phyloP scores from a whole-genome alignment of 1,140 invertebrate genomes.

The Macrobrachium nipponense region DNA sequence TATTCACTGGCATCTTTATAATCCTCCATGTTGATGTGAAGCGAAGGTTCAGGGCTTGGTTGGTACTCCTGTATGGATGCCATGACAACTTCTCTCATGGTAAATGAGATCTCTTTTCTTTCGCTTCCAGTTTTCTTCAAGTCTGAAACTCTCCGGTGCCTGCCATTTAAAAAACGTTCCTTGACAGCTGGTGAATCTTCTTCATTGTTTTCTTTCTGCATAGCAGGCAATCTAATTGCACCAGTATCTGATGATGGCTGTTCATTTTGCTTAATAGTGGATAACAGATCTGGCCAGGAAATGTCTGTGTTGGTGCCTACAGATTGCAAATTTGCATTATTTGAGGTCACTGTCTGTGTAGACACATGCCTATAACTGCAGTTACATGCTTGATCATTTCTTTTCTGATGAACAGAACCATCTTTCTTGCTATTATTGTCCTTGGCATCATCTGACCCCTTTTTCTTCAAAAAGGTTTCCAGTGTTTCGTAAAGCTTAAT shows the following conservation, averaged over 20 bases:
- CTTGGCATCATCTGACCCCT: background rate
- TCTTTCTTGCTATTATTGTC: constrained; percentile 13
- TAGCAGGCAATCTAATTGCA: background rate
- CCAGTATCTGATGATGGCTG: background rate
- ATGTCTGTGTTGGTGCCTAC: constrained; percentile 42
- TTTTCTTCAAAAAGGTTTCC: constrained; percentile 21
- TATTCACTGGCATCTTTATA: background rate
- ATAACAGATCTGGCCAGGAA: constrained; percentile 28
- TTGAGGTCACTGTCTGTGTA: constrained; percentile 16
- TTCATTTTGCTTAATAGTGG: background rate
- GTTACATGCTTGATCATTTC: background rate
- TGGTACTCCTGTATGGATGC: constrained; percentile 12
- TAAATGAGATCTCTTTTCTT: constrained; percentile 15
- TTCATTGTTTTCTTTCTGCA: background rate
- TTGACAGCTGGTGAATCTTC: background rate
- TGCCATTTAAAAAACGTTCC: background rate
- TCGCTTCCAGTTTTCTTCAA: background rate
- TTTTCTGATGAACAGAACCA: background rate
- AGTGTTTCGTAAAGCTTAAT: constrained; percentile 14
- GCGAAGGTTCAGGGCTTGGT: constrained; percentile 14
- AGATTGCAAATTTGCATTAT: background rate
- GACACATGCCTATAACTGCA: background rate
- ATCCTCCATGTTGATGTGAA: constrained; percentile 26
- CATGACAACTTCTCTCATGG: constrained; percentile 28
- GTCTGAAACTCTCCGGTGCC: background rate